These are phyloP conservation scores for Phaenicophaeus curvirostris DNA, from an alignment of 2,797 vertebrate species.

Conservation along the genomic window DNA sequence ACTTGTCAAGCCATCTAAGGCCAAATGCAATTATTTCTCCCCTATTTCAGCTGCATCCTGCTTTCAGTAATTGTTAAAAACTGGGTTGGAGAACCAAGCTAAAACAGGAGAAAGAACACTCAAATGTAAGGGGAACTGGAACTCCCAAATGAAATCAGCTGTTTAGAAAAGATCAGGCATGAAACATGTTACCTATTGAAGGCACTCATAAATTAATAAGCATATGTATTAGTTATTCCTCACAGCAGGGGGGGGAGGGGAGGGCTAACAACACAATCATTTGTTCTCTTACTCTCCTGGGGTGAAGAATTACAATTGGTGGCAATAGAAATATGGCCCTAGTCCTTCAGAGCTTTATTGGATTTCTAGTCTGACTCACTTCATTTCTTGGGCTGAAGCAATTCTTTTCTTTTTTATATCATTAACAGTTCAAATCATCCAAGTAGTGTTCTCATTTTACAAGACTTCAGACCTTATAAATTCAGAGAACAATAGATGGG, in stretches of 20 bases:
- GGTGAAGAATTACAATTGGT: not conserved
- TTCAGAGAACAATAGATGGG: not conserved
- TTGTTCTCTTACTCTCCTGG: not conserved
- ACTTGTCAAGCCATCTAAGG: not conserved
- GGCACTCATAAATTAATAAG: not conserved
- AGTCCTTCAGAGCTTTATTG: not conserved
- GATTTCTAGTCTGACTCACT: conserved; percentile 17
- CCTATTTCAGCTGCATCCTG: not conserved
- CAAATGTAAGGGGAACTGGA: not conserved
- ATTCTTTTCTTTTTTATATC: not conserved
- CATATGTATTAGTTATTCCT: not conserved
- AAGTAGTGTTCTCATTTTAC: not conserved
- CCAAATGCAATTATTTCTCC: not conserved
- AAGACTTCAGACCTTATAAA: conserved; percentile 8
- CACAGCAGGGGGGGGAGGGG: not conserved
- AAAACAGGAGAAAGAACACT: not conserved
- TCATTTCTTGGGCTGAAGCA: not conserved
- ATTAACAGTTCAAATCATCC: not conserved
- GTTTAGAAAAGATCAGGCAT: not conserved
- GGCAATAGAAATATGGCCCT: not conserved
- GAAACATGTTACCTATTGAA: not conserved
- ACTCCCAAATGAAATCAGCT: not conserved
- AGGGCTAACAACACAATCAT: not conserved
- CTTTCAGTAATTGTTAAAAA: not conserved
- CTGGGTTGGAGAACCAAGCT: not conserved